Evolutionary conservation across 2,888 invertebrate species (phyloP).

Genomic region (Abrostola tripartita): DNA sequence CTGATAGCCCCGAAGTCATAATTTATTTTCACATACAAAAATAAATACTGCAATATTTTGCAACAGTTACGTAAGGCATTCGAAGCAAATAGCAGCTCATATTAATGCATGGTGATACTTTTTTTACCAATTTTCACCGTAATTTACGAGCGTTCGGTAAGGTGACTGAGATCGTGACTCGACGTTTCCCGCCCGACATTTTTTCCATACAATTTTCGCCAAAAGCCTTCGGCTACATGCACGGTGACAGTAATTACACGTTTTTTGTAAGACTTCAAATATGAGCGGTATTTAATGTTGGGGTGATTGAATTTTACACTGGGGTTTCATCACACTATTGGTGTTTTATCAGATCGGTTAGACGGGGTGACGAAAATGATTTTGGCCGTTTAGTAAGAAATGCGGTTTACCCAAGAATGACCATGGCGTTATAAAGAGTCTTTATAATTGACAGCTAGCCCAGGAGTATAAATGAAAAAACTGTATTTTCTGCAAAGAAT

Average conservation of each 20-base stretch:
- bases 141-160: constrained; percentile 59
- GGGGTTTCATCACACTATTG: neutral
- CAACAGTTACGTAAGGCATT: constrained; percentile 30
- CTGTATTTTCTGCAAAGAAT: no score
- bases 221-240: constrained; percentile 51
- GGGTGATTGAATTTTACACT: constrained; percentile 22
- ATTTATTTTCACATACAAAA: constrained; percentile 10
- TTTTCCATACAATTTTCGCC: constrained; percentile 63
- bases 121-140: constrained; percentile 60
- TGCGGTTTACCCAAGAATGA: no score
- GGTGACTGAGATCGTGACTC: constrained; percentile 60
- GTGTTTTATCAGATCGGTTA: neutral
- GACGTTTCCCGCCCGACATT: constrained; percentile 53
- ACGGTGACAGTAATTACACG: constrained; percentile 61
- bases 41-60: constrained; percentile 40
- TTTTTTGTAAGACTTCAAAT: constrained; percentile 55
- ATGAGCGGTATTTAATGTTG: constrained; percentile 35
- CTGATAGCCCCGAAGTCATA: constrained; percentile 7
- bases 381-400: neutral
- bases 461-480: no score
- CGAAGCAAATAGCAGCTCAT: constrained; percentile 33
- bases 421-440: no score
- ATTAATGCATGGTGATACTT: constrained; percentile 45
- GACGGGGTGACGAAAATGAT: neutral
- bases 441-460: no score